A percentile compares a stretch with the other conserved stretches of the same genome.
Evolutionary conservation across 2,888 invertebrate genomes (phyloP).

Genomic region (Aphodius sticticus): DNA sequence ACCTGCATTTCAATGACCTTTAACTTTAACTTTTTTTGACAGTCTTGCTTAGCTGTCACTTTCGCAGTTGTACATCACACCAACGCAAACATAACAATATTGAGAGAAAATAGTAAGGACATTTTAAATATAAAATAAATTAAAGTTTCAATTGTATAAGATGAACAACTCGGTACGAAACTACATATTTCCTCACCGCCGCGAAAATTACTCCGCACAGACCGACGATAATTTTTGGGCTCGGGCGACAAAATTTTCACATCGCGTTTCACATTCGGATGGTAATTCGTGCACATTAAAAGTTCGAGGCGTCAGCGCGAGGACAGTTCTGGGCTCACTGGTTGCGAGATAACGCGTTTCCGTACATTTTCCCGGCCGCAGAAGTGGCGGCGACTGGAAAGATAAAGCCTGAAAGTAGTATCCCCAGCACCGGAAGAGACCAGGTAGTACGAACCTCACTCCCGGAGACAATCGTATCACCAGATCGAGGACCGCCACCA

Average conservation of each 20-base stretch:
- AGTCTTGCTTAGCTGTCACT: too few species aligned
- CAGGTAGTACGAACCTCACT: background rate
- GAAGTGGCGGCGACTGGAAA: background rate
- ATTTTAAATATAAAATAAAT: too few species aligned
- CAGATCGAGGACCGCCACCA: background rate
- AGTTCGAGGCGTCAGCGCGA: background rate
- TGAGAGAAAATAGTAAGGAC: too few species aligned
- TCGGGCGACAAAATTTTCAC: background rate
- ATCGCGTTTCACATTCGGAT: background rate
- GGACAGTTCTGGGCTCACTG: background rate
- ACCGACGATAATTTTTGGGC: background rate
- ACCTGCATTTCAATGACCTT: too few species aligned
- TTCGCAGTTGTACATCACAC: too few species aligned
- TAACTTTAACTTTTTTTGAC: too few species aligned
- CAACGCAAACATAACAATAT: too few species aligned
- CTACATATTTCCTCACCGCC: too few species aligned
- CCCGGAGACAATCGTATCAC: background rate
- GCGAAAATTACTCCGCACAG: background rate
- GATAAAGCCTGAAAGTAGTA: background rate
- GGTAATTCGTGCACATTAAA: background rate
- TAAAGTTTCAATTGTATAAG: too few species aligned
- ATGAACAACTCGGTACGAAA: too few species aligned
- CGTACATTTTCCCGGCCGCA: background rate
- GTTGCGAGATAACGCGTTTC: background rate
- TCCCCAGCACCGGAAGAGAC: background rate